Percentiles rank a stretch among this genome's conserved stretches.
Conservation (phyloP, 2,797 vertebrate genomes). For the Sylvia borin region DNA sequence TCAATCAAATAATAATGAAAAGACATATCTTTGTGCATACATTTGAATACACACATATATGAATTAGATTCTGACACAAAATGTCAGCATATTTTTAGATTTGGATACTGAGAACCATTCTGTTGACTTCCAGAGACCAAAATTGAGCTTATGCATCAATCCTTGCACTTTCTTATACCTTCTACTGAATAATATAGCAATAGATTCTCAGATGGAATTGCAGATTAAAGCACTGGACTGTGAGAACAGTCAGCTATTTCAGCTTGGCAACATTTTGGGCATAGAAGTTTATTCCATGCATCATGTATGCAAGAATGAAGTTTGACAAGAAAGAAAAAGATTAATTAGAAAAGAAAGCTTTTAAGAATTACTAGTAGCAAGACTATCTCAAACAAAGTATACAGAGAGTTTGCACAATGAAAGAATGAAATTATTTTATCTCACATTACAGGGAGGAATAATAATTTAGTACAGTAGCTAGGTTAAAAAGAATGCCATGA, state of each 20-base stretch:
- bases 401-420: neutral
- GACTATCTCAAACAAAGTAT: neutral
- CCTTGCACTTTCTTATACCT: neutral
- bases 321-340: neutral
- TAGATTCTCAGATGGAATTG: neutral
- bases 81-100: neutral
- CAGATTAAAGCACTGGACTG: neutral
- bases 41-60: neutral
- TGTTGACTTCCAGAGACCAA: neutral
- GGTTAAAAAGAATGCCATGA: neutral
- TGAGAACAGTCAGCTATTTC: neutral
- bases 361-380: neutral
- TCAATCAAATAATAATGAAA: neutral
- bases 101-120: neutral
- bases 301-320: neutral
- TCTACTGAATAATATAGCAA: neutral
- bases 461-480: neutral
- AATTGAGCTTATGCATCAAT: neutral
- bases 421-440: neutral
- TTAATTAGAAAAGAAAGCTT: neutral
- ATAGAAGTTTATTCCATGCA: neutral
- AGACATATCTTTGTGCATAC: neutral
- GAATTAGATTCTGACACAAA: neutral
- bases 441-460: neutral
- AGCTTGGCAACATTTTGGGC: neutral